A percentile compares a stretch with the other conserved stretches of the same genome.
Conservation (phyloP, 2,797 vertebrate species). For the Enteromius anoplus region DNA sequence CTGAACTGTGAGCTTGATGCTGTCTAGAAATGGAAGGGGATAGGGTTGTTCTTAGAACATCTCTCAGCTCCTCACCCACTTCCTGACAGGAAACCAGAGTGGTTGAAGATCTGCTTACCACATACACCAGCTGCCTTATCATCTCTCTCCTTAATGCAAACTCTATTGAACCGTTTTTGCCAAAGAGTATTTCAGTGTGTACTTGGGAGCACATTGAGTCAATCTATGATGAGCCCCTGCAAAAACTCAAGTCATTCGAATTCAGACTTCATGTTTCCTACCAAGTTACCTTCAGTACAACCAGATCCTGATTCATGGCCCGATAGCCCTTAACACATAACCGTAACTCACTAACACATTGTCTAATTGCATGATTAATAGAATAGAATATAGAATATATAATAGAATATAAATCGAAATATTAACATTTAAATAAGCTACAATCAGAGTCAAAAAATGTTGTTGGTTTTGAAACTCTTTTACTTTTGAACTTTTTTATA, state of each 20-base stretch:
- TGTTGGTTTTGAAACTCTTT: neutral
- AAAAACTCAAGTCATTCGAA: constrained; percentile 40
- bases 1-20: neutral
- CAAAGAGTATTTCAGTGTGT: constrained; percentile 54
- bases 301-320: neutral
- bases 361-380: neutral
- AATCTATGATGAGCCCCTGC: constrained; percentile 20
- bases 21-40: constrained; percentile 15
- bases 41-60: neutral
- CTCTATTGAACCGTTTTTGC: constrained; percentile 60
- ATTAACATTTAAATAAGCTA: neutral
- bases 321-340: neutral
- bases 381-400: too few species aligned
- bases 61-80: constrained; percentile 29
- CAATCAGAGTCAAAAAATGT: neutral
- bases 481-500: too few species aligned
- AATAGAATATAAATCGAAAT: neutral
- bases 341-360: neutral
- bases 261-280: neutral
- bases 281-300: neutral
- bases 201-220: constrained; percentile 44
- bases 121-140: constrained; percentile 49
- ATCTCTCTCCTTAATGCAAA: constrained; percentile 34
- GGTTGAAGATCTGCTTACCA: constrained; percentile 48
- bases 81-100: constrained; percentile 56